phyloP scores from a whole-genome alignment of 2,888 invertebrate genomes.

The Uloborus plumipes region DNA sequence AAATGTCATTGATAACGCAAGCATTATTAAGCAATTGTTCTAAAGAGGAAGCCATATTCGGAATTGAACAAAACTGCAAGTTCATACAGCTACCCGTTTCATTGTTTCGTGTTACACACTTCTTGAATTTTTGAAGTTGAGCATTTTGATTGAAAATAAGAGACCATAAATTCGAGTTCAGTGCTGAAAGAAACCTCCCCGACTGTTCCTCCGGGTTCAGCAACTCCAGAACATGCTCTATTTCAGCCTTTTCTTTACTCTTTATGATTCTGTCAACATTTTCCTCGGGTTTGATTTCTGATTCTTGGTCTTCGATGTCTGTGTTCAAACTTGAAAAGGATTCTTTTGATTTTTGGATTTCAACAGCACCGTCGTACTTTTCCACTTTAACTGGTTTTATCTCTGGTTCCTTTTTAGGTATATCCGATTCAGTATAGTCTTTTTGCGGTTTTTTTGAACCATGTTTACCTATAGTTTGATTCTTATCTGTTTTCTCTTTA shows the following conservation, averaged over 20 bases:
- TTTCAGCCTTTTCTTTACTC: too few species aligned
- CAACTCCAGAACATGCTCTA: too few species aligned
- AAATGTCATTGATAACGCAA: conserved; percentile 78
- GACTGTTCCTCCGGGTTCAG: background rate
- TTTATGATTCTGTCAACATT: background rate
- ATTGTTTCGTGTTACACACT: conserved; percentile 43
- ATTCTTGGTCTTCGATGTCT: too few species aligned
- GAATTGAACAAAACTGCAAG: conserved; percentile 76
- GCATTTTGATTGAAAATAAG: conserved; percentile 10
- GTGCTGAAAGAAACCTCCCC: background rate
- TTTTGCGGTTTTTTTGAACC: too few species aligned
- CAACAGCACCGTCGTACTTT: too few species aligned
- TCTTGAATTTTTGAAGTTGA: conserved; percentile 32
- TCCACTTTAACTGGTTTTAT: too few species aligned
- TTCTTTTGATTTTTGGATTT: too few species aligned
- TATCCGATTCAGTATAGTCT: too few species aligned
- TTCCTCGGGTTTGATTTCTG: background rate
- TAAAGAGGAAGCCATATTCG: conserved; percentile 76
- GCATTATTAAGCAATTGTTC: conserved; percentile 78
- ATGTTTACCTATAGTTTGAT: too few species aligned
- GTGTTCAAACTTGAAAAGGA: background rate
- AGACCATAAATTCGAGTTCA: conserved; percentile 17
- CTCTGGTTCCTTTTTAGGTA: too few species aligned
- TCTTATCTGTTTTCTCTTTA: background rate
- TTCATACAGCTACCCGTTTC: conserved; percentile 72